Base-by-base conservation (phyloP, 2,888 invertebrate species). In the Nomada hirtipes region DNA sequence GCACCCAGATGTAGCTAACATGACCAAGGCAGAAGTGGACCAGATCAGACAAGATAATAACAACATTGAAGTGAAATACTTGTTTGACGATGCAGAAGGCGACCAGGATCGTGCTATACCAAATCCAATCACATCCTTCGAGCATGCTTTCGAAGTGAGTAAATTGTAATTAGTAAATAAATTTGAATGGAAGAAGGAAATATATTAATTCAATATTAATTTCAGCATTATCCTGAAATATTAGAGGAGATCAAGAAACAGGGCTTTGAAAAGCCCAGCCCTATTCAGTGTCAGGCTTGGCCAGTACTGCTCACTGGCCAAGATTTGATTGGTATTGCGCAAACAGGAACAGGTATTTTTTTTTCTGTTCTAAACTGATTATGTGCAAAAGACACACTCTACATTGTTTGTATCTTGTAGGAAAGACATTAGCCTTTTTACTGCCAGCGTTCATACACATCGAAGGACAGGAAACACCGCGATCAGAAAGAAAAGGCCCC, bases 271-370 rank as follows among this genome's bases (percentile, higher is more conserved):
- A 95, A 95, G 81, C 99, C 99, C 0, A 97, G 98, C 0, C 99
- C 99, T 0, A 98, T 99, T 89, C 98, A 99, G 94, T 95, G 96
- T 79, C 98, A 99, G 94, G 97, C 98, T 0, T 99, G 99, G 99
- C 99, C 99, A 1, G 95, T 99, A 80, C 95, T 99, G 0, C 94
- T 99, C 59, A 96, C 96, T 90, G 99, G 99, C 0, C 96, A 97
- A 91, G 99, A 99, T 94, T 94, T 99, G 92, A 99, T 99, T 92
- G 99, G 99, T 11, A 99, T 99, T 86, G 99, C 99, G 0, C 99
- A 98, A 94, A 98, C 98, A 9, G 98, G 98, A 75, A 98, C 98
- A 23, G 96, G 95, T 93, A 76, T 53, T 36, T 36, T 9, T 36
- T 36, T 36, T 36, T 7, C 7, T 36, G 36, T 36, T 36, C 36